These are phyloP conservation scores for Elanus axillaris DNA, from an alignment of 2,113 vertebrate species.

Conservation along the genomic window DNA sequence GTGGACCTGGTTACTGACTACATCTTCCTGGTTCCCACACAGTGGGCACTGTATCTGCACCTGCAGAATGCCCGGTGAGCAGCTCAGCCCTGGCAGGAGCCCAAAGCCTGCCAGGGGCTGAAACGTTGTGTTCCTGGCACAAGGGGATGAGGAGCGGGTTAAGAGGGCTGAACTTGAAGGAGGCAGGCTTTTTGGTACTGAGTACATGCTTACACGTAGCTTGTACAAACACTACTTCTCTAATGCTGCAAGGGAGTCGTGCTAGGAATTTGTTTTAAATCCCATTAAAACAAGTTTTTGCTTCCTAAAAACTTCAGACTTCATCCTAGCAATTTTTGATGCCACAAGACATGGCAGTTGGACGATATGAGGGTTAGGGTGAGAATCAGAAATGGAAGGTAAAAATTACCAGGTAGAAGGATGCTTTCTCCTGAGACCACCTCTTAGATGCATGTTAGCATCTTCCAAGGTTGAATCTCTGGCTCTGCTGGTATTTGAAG, in stretches of 20 bases:
- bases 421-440: not conserved
- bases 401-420: not conserved
- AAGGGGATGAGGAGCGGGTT: not conserved
- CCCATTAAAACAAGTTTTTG: not conserved
- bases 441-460: not conserved
- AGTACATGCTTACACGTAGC: not conserved
- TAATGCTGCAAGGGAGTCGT: not conserved
- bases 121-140: not conserved
- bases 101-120: not conserved
- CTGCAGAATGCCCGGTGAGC: conserved; percentile 78
- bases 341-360: not conserved
- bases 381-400: not conserved
- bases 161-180: not conserved
- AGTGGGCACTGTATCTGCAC: conserved; percentile 81
- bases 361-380: not conserved
- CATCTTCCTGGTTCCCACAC: conserved; percentile 86
- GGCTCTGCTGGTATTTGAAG: not conserved
- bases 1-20: conserved; percentile 82
- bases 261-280: not conserved
- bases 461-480: not conserved
- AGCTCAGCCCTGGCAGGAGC: not conserved
- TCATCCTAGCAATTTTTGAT: not conserved
- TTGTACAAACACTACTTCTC: not conserved
- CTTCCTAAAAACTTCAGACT: not conserved
- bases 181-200: not conserved